A percentile compares a stretch with the other conserved stretches of the same genome.
phyloP scores from a whole-genome alignment of 1,140 invertebrate genomes.

The Belonocnema kinseyi region DNA sequence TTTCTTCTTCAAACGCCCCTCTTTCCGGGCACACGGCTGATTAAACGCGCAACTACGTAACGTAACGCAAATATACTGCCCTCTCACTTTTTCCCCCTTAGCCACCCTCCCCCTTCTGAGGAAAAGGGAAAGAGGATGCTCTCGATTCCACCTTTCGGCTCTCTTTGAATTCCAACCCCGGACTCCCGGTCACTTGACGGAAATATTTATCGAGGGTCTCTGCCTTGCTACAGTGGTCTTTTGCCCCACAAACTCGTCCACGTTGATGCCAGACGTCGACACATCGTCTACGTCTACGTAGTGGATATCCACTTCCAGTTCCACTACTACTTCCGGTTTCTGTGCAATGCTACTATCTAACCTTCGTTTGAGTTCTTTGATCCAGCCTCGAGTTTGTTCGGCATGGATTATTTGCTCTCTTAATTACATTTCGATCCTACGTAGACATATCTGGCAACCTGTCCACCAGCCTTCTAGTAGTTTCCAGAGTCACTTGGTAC shows the following conservation, averaged over 20 bases:
- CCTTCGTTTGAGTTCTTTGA: slow-evolving; percentile 67
- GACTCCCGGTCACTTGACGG: slow-evolving; percentile 70
- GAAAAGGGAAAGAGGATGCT: slow-evolving; percentile 50
- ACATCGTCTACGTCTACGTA: slow-evolving; percentile 39
- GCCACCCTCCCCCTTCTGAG: slow-evolving; percentile 22
- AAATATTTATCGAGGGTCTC: slow-evolving; percentile 75
- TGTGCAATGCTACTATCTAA: slow-evolving; percentile 36
- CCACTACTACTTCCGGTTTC: slow-evolving; percentile 4
- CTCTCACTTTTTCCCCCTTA: slow-evolving; percentile 40
- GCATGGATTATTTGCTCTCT: slow-evolving; percentile 71
- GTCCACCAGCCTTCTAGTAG: slow-evolving; percentile 10
- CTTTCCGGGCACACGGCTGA: slow-evolving; percentile 68
- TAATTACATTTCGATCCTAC: slow-evolving; percentile 73
- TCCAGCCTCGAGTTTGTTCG: slow-evolving; percentile 68
- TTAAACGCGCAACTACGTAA: slow-evolving; percentile 75
- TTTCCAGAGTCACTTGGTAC: slow-evolving; percentile 15
- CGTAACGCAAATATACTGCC: slow-evolving; percentile 72
- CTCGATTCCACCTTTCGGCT: slow-evolving; percentile 70
- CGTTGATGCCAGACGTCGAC: slow-evolving; percentile 52
- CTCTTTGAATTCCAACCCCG: slow-evolving; percentile 68
- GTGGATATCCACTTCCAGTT: slow-evolving; percentile 28
- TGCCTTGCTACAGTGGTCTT: slow-evolving; percentile 45
- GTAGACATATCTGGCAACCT: slow-evolving; percentile 25
- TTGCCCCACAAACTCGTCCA: slow-evolving; percentile 47
- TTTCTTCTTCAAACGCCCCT: slow-evolving; percentile 51